Evolutionary conservation across 1,140 invertebrate genomes (phyloP), one percentile per base, ranked within the genome.

Genomic region (Campoletis sonorensis): DNA sequence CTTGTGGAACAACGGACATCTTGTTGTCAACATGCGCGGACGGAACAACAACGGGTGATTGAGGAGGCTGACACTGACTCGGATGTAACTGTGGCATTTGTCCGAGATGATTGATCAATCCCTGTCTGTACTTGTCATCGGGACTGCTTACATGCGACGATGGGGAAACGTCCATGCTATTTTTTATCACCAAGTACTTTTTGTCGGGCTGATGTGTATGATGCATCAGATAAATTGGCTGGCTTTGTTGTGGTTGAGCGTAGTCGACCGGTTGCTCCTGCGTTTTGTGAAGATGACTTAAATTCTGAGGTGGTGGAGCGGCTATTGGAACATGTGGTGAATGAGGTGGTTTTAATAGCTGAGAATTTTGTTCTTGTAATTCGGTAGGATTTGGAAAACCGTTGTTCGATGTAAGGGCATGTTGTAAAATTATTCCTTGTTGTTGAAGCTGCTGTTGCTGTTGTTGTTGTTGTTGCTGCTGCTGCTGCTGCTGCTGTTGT

Each of bases 181-280:
- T 91, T 68, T 92, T 92, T 78, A 91, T 92, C 26, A 91, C 90
- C 51, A 91, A 72, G 81, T 89, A 91, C 81, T 91, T 92, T 79
- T 92, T 91, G 58, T 91, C 90, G 7, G 86, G 83, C 33, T 87
- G 87, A 82, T 85, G 85, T 87, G 77, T 88, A 88, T 27, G 88
- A 61, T 83, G 82, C 76, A 83, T 80, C 82, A 82, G 30, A 58
- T 84, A 84, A 30, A 84, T 82, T 7, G 84, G 40, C 18, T 76
- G 64, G 18, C 49, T 70, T 33, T 87, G 64, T 68, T 68, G 88
- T 0, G 89, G 88, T 64, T 89, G 90, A 61, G 89, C 90, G 70
- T 91, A 91, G 79, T 91, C 90, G 10, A 91, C 89, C 7, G 90
- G 90, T 33, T 89, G 88, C 33, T 89, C 88, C 54, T 90, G 89